Evolutionary conservation across 2,113 vertebrate species (phyloP).

Genomic region (Dendrocopos noguchii): DNA sequence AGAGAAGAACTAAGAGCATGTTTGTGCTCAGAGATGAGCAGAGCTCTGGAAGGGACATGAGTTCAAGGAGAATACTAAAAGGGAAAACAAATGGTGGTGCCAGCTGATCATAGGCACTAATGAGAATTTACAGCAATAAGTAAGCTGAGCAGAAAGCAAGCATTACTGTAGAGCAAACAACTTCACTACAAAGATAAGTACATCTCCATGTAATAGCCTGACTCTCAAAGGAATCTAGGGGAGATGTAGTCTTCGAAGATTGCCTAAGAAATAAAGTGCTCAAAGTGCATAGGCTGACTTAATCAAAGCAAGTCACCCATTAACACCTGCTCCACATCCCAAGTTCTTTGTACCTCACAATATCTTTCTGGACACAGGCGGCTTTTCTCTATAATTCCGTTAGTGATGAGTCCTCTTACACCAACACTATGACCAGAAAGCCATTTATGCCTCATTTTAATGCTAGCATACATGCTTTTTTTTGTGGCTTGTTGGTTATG

Average conservation of each 20-base stretch:
- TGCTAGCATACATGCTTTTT: neutral
- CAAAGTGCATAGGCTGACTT: neutral
- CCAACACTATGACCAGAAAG: neutral
- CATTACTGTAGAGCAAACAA: neutral
- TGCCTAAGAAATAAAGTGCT: neutral
- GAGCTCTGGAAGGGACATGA: neutral
- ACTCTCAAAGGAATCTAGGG: neutral
- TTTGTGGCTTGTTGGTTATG: neutral
- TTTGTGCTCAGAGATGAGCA: neutral
- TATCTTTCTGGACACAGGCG: neutral
- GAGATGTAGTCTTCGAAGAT: neutral
- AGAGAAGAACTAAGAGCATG: neutral
- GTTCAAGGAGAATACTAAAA: neutral
- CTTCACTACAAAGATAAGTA: neutral
- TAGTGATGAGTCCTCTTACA: neutral
- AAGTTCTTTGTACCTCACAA: neutral
- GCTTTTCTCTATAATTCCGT: neutral
- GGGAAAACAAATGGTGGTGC: neutral
- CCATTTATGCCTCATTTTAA: neutral
- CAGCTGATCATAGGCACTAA: neutral
- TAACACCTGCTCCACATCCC: neutral
- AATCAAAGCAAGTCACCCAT: conserved; percentile 11
- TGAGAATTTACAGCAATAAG: neutral
- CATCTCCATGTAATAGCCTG: neutral
- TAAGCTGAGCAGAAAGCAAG: neutral